Evolutionary conservation across 1,140 invertebrate species (phyloP), one percentile per base, ranked within the genome.

Genomic region (Helicoverpa armigera): DNA sequence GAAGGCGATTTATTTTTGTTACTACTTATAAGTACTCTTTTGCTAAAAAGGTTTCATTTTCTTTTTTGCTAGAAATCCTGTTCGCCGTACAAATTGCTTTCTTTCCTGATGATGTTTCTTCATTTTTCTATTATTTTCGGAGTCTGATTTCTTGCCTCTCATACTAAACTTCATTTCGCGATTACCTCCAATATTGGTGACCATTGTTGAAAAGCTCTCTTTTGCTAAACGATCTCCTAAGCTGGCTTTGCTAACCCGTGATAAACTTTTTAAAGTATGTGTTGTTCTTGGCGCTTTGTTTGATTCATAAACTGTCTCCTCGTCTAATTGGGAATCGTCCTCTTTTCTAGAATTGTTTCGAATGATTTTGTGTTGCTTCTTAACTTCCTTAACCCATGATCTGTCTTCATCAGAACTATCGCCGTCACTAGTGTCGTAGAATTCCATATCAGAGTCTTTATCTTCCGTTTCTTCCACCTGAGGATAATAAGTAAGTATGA

Each of bases 101-200:
- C 98, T 95, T 86, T 98, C 97, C 87, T 97, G 96, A 83, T 96
- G 96, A 89, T 98, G 97, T 88, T 96, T 96, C 83, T 96, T 96
- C 84, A 95, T 94, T 75, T 94, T 95, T 83, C 96, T 95, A 31
- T 95, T 90, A 83, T 95, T 95, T 85, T 96, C 96, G 18, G 96
- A 94, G 35, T 91, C 88, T 13, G 87, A 85, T 69, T 93, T 94
- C 79, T 94, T 94, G 35, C 91, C 90, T 84, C 90, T 89, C 94
- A 95, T 95, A 9, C 94, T 95, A 82, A 98, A 98, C 16, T 97
- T 97, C 96, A 98, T 97, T 94, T 98, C 97, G 79, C 96, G 96
- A 88, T 97, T 98, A 31, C 96, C 96, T 13, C 97, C 95, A 2
- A 96, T 96, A 48, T 96, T 96, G 10, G 96, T 93, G 16, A 96